These are phyloP conservation scores for Phaedon cochleariae DNA, from an alignment of 2,888 invertebrate genomes.

Conservation along the genomic window DNA sequence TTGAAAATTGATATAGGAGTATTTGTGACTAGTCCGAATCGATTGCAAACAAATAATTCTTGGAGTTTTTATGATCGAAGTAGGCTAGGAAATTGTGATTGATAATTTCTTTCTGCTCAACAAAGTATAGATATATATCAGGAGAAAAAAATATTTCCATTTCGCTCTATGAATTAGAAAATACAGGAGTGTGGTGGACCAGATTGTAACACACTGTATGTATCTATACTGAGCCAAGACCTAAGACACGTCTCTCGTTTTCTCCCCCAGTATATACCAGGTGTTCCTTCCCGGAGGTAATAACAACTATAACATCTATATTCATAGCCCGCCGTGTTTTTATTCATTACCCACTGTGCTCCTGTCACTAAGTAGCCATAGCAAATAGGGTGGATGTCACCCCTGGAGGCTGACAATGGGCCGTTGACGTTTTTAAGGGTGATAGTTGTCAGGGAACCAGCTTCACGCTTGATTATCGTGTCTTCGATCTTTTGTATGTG, in stretches of 20 bases:
- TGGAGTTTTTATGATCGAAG: too few species aligned
- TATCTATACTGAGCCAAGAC: too few species aligned
- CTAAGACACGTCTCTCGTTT: slow-evolving; percentile 17
- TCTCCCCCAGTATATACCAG: slow-evolving; percentile 46
- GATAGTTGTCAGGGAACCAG: slow-evolving; percentile 39
- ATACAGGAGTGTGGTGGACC: too few species aligned
- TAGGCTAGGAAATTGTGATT: too few species aligned
- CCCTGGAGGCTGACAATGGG: slow-evolving; percentile 43
- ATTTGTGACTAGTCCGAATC: too few species aligned
- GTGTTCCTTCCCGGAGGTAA: slow-evolving; percentile 44
- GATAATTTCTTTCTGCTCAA: too few species aligned
- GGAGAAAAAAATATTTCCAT: too few species aligned
- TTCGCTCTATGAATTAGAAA: too few species aligned
- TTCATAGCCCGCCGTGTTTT: slow-evolving; percentile 45
- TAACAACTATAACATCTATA: slow-evolving; percentile 50
- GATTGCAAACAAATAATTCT: too few species aligned
- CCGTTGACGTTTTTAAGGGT: slow-evolving; percentile 46
- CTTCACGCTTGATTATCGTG: slow-evolving; percentile 37
- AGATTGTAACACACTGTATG: too few species aligned
- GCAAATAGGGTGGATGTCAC: slow-evolving; percentile 49
- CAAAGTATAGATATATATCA: too few species aligned
- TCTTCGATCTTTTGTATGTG: slow-evolving; percentile 31
- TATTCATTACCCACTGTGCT: slow-evolving; percentile 42
- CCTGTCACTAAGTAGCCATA: slow-evolving; percentile 55
- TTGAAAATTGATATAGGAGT: too few species aligned